A percentile compares a stretch with the other conserved stretches of the same genome.
Conservation (phyloP, 2,888 invertebrate species). For the Gasteruption jaculator region DNA sequence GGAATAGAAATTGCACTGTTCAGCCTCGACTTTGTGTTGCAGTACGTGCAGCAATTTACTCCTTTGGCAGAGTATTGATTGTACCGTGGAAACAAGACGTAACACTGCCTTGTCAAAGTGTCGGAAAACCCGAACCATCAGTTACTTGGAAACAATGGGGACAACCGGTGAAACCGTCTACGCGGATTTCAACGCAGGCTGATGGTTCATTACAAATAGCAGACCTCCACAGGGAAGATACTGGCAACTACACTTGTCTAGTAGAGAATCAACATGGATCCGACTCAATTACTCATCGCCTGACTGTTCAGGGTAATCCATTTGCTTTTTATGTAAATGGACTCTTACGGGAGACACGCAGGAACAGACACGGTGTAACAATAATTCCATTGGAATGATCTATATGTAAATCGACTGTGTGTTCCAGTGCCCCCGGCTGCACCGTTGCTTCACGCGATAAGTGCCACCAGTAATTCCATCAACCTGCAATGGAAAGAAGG, state of each 20-base stretch:
- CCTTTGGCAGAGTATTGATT: conserved; percentile 48
- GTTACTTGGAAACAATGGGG: conserved; percentile 78
- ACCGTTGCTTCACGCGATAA: conserved; percentile 75
- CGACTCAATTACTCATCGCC: conserved; percentile 76
- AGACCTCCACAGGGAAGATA: conserved; percentile 76
- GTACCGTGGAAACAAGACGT: conserved; percentile 84
- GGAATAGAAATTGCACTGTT: no score
- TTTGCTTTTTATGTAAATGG: no score
- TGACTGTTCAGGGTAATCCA: conserved; percentile 55
- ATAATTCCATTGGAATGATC: conserved; percentile 2
- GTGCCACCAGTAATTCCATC: conserved; percentile 77
- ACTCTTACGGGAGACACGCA: no score
- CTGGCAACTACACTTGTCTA: conserved; percentile 85
- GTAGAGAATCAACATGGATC: conserved; percentile 81
- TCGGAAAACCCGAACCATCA: conserved; percentile 75
- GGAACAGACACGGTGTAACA: no score
- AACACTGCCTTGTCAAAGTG: conserved; percentile 76
- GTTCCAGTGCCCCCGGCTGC: conserved; percentile 82
- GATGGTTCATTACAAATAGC: conserved; percentile 73
- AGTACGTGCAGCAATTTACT: conserved; percentile 52
- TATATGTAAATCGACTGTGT: no score
- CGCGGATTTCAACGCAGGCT: conserved; percentile 60
- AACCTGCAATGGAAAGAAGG: conserved; percentile 78
- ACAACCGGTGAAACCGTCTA: conserved; percentile 67
- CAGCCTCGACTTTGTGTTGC: no score